Evolutionary conservation across 2,797 vertebrate genomes (phyloP), one percentile per base, ranked within the genome.

Genomic region (Acanthurus leucopareius): DNA sequence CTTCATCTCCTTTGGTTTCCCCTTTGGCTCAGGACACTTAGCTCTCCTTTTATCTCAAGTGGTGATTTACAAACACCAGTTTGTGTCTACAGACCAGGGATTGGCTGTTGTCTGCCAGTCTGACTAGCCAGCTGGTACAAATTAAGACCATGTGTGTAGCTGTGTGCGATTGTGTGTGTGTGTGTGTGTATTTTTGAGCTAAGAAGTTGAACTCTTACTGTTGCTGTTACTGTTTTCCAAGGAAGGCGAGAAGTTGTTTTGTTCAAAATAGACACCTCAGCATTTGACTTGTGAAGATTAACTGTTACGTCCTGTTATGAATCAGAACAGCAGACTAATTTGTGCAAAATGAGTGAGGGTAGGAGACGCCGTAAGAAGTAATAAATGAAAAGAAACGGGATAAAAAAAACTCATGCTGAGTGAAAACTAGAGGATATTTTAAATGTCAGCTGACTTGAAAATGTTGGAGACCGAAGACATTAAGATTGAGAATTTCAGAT

Each of bases 51-150:
- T 89, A 91, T 93, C 91, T 93, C 80, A 91, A 93, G 92, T 91
- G 89, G 89, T 94, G 91, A 93, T 95, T 93, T 93, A 92, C 90
- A 92, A 94, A 94, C 91, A 93, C 87, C 77, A 89, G 89, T 86
- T 84, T 86, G 84, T 84, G 87, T 92, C 88, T 88, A 87, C 87
- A 90, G 91, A 90, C 86, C 72, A 51, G 75, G 59, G 73, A 75
- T 87, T 89, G 80, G 86, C 86, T 88, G 82, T 86, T 86, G 79
- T 87, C 87, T 89, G 85, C 89, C 84, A 80, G 73, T 83, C 86
- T 84, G 79, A 88, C 83, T 80, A 58, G 75, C 87, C 93, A 94
- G 89, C 90, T 92, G 93, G 84, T 89, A 84, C 80, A 91, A 89
- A 93, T 94, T 91, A 91, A 84, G 85, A 89, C 87, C 75, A 73